Percentiles rank a stretch among this genome's conserved stretches.
phyloP scores from a whole-genome alignment of 2,888 invertebrate species.

The Meta bourneti region DNA sequence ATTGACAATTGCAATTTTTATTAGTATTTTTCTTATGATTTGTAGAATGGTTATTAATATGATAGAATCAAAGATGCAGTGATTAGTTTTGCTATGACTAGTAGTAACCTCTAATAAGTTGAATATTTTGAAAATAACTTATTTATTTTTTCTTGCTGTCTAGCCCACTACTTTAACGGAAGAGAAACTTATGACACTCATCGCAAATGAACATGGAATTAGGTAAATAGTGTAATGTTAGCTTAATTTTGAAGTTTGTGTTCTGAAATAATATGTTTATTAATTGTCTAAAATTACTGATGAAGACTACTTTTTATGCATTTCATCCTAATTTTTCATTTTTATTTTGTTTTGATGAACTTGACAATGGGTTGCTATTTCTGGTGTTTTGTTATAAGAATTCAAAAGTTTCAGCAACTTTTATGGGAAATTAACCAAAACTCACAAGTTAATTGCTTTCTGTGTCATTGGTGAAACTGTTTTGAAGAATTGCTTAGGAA shows the following conservation, averaged over 20 bases:
- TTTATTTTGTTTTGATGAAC: not conserved
- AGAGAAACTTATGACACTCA: constrained; percentile 10
- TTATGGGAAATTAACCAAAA: not conserved
- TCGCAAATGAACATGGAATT: constrained; percentile 53
- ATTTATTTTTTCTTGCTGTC: not conserved
- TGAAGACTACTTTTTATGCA: not conserved
- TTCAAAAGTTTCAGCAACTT: not conserved
- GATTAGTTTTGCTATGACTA: too few relatives aligned
- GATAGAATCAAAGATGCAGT: too few relatives aligned
- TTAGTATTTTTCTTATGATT: too few relatives aligned
- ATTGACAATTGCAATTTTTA: too few relatives aligned
- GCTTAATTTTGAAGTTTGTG: not conserved
- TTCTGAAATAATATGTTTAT: not conserved
- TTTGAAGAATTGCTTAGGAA: too few relatives aligned
- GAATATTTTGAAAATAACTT: not conserved
- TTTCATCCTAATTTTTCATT: not conserved
- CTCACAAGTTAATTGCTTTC: too few relatives aligned
- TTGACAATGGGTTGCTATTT: not conserved
- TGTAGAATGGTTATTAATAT: too few relatives aligned
- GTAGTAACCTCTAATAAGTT: not conserved
- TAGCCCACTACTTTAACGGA: constrained; percentile 29
- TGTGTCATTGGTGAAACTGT: too few relatives aligned
- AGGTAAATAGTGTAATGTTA: constrained; percentile 20
- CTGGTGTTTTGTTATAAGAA: too few relatives aligned
- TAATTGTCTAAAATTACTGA: not conserved